Evolutionary conservation across 2,113 vertebrate genomes (phyloP).

Genomic region (Tenrec ecaudatus): DNA sequence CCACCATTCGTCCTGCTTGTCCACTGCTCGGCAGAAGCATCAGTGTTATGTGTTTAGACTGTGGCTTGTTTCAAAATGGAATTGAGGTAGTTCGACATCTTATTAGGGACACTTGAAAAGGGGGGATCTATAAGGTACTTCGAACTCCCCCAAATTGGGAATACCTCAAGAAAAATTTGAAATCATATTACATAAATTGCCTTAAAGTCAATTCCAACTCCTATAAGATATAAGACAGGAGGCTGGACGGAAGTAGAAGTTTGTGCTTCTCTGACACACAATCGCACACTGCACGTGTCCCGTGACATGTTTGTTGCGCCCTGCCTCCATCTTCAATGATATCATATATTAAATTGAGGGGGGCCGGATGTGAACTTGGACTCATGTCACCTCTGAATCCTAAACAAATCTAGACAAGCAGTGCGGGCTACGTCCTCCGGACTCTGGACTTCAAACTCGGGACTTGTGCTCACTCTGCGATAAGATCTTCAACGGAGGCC

Average conservation of each 20-base stretch:
- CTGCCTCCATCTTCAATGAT: slow-evolving; percentile 30
- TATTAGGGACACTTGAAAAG: neutral
- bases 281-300: neutral
- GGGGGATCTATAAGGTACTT: neutral
- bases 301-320: slow-evolving; percentile 17
- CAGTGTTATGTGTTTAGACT: neutral
- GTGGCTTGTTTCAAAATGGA: slow-evolving; percentile 40
- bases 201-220: neutral
- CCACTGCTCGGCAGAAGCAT: neutral
- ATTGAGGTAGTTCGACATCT: neutral
- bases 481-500: slow-evolving; percentile 47
- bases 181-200: neutral
- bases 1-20: neutral
- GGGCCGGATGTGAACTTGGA: slow-evolving; percentile 4
- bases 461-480: neutral
- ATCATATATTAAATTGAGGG: slow-evolving; percentile 20
- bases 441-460: slow-evolving; percentile 58
- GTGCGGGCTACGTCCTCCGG: neutral
- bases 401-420: neutral
- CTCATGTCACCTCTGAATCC: neutral
- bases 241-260: neutral
- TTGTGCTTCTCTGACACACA: slow-evolving; percentile 20
- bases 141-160: slow-evolving; percentile 45
- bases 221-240: neutral
- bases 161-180: neutral